Evolutionary conservation across 2,797 vertebrate species (phyloP), one percentile per base, ranked within the genome.

Genomic region (Lepilemur ruficaudatus): DNA sequence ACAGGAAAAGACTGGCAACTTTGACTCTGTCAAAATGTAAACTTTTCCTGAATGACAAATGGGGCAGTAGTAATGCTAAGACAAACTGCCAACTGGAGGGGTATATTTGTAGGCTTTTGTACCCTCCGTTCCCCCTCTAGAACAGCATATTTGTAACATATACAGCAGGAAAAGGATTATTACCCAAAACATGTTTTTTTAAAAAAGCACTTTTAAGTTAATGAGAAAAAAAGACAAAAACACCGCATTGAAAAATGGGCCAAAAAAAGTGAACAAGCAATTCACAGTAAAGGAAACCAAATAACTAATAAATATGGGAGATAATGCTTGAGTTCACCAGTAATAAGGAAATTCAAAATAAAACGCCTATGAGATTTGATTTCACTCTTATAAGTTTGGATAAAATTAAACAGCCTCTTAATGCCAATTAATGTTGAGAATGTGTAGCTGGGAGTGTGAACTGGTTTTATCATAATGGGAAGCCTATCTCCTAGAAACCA

Each of bases 301-400:
- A 75, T 43, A 22, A 43, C 38, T 92, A 65, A 48, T 38, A 8
- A 43, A 43, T 63, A 61, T 9, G 41, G 43, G 67, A 91, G 32
- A 22, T 48, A 25, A 79, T 79, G 22, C 2, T 41, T 32, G 28
- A 50, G 32, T 57, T 91, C 46, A 59, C 22, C 17, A 22, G 61
- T n/a, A 63, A 70, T 72, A 57, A 46, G 52, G 18, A 92, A 72
- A 65, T 65, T 82, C 14, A 78, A 88, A 83, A 76, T 52, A 28
- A 95, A 96, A 81, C n/a, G 59, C 30, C 52, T 17, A 38, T 46
- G 72, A 87, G 41, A 69, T 69, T 93, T 93, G 61, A 69, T 46
- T 76, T 87, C 18, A 86, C 30, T 59, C 61, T 73, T 12, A 6
- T 15, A 86, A 11, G n/a, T 52, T 93, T 81, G 50, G 67, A 20